phyloP scores from a whole-genome alignment of 2,888 invertebrate species.

The Spicauda simplicius region DNA sequence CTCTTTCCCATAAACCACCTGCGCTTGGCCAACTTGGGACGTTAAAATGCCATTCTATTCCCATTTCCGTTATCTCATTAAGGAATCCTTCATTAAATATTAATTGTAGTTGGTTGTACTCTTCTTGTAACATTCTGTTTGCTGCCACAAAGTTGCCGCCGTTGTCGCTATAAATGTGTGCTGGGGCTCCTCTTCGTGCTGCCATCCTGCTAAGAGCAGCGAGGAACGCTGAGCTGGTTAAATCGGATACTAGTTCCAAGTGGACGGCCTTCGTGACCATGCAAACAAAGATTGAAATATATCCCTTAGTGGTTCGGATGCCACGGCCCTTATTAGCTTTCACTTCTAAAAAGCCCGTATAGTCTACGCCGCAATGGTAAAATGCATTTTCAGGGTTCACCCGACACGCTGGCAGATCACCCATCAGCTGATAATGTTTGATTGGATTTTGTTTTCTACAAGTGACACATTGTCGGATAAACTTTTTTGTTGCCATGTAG shows the following conservation, averaged over 20 bases:
- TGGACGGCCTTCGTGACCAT: constrained; percentile 36
- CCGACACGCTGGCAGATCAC: constrained; percentile 39
- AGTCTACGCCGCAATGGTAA: constrained; percentile 40
- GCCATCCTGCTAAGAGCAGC: constrained; percentile 37
- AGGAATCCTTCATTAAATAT: background rate
- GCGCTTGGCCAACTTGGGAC: background rate
- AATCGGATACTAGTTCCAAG: constrained; percentile 39
- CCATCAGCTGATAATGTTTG: constrained; percentile 40
- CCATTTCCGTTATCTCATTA: background rate
- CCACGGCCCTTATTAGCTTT: constrained; percentile 28
- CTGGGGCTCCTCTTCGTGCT: constrained; percentile 30
- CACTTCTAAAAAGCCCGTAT: constrained; percentile 37
- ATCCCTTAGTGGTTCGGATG: constrained; percentile 19
- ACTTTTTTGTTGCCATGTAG: constrained; percentile 34
- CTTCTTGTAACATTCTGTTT: constrained; percentile 10
- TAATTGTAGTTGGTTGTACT: background rate
- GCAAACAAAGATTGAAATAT: constrained; percentile 33
- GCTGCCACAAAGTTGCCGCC: constrained; percentile 35
- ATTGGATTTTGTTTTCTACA: constrained; percentile 35
- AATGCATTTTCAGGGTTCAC: constrained; percentile 38
- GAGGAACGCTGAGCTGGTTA: constrained; percentile 36
- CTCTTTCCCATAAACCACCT: constrained; percentile 11
- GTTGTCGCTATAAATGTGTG: constrained; percentile 40
- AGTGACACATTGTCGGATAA: constrained; percentile 31
- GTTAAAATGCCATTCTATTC: constrained; percentile 15